A percentile compares a stretch with the other conserved stretches of the same genome.
phyloP scores from a whole-genome alignment of 2,888 invertebrate species.

The Adineta ricciae region DNA sequence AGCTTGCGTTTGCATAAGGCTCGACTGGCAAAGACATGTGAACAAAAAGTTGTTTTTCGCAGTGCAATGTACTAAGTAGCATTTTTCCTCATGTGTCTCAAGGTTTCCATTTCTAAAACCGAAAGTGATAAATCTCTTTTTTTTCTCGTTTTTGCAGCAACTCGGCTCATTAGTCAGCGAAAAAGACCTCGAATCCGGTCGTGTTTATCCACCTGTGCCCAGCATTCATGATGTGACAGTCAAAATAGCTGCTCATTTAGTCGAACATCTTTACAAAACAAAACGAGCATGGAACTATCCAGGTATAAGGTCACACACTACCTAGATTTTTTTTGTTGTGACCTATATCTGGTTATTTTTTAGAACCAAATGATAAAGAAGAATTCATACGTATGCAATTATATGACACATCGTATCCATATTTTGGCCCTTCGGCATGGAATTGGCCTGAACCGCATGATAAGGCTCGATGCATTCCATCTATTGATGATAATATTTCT shows the following conservation, averaged over 20 bases:
- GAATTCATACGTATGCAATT: conserved; percentile 51
- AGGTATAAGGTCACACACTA: conserved; percentile 35
- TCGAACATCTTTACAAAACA: conserved; percentile 66
- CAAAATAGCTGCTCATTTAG: conserved; percentile 69
- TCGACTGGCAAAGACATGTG: too few relatives aligned
- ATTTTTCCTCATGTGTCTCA: too few relatives aligned
- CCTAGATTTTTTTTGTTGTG: neutral
- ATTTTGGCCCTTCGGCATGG: conserved; percentile 29
- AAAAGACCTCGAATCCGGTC: conserved; percentile 68
- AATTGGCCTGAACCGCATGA: conserved; percentile 13
- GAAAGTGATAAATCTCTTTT: too few relatives aligned
- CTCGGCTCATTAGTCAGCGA: conserved; percentile 71
- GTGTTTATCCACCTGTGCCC: conserved; percentile 78
- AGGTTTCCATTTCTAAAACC: too few relatives aligned
- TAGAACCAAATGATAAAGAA: conserved; percentile 53
- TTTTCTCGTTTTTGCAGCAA: neutral
- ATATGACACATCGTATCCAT: conserved; percentile 42
- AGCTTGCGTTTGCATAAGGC: too few relatives aligned
- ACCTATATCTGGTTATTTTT: neutral
- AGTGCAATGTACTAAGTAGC: too few relatives aligned
- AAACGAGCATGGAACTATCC: conserved; percentile 53
- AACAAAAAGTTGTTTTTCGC: too few relatives aligned
- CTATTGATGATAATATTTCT: neutral
- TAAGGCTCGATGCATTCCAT: neutral
- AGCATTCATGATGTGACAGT: conserved; percentile 74